These are phyloP conservation scores for Zaprionus obscuricornis DNA, from an alignment of 2,888 invertebrate species.

Conservation along the genomic window DNA sequence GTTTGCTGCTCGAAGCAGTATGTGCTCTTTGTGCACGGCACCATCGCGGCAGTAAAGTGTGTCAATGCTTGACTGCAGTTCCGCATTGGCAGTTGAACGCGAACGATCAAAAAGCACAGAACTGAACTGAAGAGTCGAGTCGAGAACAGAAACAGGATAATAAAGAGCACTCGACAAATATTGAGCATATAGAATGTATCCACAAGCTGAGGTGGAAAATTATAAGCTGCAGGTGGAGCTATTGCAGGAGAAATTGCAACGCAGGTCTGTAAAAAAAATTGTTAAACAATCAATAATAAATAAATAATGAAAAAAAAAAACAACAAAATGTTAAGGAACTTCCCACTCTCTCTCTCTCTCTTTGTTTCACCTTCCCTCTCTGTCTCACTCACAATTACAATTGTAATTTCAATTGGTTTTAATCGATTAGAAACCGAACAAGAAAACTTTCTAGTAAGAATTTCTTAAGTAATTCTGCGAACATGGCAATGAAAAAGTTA, in stretches of 20 bases:
- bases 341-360: not conserved
- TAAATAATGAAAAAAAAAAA: not conserved
- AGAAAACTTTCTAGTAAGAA: too few relatives aligned
- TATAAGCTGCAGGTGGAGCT: slow-evolving; percentile 83
- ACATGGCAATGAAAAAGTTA: too few relatives aligned
- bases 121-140: slow-evolving; percentile 27
- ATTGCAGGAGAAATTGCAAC: slow-evolving; percentile 81
- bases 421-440: too few relatives aligned
- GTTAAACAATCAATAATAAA: too few relatives aligned
- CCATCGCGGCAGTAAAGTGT: slow-evolving; percentile 60
- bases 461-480: too few relatives aligned
- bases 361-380: too few relatives aligned
- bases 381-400: too few relatives aligned
- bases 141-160: slow-evolving; percentile 3
- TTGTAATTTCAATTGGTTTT: too few relatives aligned
- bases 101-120: slow-evolving; percentile 14
- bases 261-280: slow-evolving; percentile 78
- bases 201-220: slow-evolving; percentile 82
- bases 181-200: slow-evolving; percentile 80
- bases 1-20: not conserved
- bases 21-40: slow-evolving; percentile 25
- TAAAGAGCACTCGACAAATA: slow-evolving; percentile 7
- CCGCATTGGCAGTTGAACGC: slow-evolving; percentile 30
- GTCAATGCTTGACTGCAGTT: slow-evolving; percentile 59
- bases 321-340: too few relatives aligned